Evolutionary conservation across 2,888 invertebrate genomes (phyloP).

Genomic region (Mamestra brassicae): DNA sequence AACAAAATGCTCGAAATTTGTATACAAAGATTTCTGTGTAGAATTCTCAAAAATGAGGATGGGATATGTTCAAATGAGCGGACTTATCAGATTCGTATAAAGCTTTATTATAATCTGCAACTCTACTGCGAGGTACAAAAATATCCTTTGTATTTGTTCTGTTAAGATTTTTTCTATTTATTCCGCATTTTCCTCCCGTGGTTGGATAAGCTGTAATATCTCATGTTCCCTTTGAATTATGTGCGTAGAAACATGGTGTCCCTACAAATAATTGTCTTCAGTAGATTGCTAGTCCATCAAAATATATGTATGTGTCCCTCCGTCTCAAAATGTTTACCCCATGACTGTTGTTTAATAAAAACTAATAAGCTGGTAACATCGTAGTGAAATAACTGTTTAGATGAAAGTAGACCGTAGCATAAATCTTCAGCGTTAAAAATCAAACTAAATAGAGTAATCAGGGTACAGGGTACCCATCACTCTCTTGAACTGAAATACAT

Average conservation of each 20-base stretch:
- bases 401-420: constrained; percentile 3
- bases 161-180: constrained; percentile 1
- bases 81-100: neutral
- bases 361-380: constrained; percentile 52
- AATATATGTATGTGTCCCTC: neutral
- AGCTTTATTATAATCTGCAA: neutral
- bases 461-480: too few relatives aligned
- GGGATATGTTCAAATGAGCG: neutral
- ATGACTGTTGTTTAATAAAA: neutral
- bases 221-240: neutral
- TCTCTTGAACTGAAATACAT: neutral
- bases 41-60: neutral
- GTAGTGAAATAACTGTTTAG: constrained; percentile 25
- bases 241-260: neutral
- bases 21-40: neutral
- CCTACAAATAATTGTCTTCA: neutral
- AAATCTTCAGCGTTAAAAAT: neutral
- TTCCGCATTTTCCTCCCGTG: neutral
- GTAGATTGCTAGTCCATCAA: neutral
- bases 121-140: constrained; percentile 17
- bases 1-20: neutral
- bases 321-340: neutral
- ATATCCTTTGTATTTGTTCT: neutral
- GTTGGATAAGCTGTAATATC: neutral
- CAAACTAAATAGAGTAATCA: neutral